Evolutionary conservation across 2,113 vertebrate species (phyloP).

Genomic region (Tinamus guttatus): DNA sequence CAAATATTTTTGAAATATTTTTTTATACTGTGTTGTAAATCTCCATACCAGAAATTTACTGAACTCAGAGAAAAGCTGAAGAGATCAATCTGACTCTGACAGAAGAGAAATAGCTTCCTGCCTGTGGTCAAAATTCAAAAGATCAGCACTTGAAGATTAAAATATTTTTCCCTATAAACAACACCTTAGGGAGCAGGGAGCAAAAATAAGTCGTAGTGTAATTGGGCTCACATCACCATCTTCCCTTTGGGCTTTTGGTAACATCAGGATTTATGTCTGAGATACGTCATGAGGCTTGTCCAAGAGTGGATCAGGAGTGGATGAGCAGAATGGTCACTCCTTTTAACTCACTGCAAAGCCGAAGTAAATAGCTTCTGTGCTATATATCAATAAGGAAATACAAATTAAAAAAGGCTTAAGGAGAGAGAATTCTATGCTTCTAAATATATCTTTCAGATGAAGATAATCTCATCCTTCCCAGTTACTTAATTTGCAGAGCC

Average conservation of each 20-base stretch:
- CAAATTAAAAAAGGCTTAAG: background rate
- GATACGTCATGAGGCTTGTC: background rate
- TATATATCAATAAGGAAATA: background rate
- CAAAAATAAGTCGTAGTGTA: accelerated
- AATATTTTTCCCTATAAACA: background rate
- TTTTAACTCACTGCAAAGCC: background rate
- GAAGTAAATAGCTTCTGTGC: background rate
- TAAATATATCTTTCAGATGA: background rate
- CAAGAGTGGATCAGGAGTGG: background rate
- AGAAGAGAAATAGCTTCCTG: background rate
- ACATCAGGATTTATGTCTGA: background rate
- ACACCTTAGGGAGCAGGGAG: background rate
- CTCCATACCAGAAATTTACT: background rate
- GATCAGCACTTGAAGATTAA: background rate
- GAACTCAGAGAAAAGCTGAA: background rate
- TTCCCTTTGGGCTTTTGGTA: background rate
- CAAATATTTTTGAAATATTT: background rate
- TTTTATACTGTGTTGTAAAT: background rate
- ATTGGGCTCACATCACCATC: background rate
- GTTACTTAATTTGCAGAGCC: background rate
- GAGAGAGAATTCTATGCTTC: background rate
- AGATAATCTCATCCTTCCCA: background rate
- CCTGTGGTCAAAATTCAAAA: background rate
- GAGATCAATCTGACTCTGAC: background rate
- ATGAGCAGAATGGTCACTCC: background rate